Evolutionary conservation across 2,113 vertebrate genomes (phyloP), one percentile per base, ranked within the genome.

Genomic region (Pteruthius melanotis): DNA sequence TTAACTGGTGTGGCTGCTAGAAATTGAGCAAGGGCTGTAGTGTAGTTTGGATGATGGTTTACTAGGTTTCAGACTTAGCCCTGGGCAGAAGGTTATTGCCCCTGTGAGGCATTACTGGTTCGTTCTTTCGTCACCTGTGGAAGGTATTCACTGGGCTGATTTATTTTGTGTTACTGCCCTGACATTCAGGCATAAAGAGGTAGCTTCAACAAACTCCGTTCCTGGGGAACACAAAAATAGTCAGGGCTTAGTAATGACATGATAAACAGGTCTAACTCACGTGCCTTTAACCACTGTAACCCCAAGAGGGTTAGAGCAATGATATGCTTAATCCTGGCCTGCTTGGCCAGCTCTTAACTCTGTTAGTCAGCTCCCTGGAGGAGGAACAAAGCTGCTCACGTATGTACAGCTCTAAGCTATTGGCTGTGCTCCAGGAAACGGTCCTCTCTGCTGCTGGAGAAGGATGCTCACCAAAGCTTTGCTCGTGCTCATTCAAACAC

Each of bases 341-440:
- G 72, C 66, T 93, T 59, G 76, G 75, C 63, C 81, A 83, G 69
- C 87, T 66, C 92, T 89, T 80, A 88, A 90, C 75, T 93, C 91
- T 47, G 63, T 93, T 71, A 94, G 85, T 90, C 79, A 92, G 83
- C 79, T 96, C 93, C 82, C 79, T 49, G 23, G 88, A 94, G 95
- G 31, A 92, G 57, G 68, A 95, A 90, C 88, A 89, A 93, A 93
- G 64, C 88, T 78, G 53, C 85, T 90, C 83, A 31, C 1, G 16
- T 70, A 82, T 85, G 63, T 94, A 90, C 66, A 88, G 92, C 93
- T 95, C 82, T 80, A 68, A 95, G 92, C 71, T 66, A 59, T 65
- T 95, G 90, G 89, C 93, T 30, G 18, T 45, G 75, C 63, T 96
- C 94, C 94, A 93, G 72, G 61, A 93, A 92, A 75, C 0, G 0